Base-by-base conservation (phyloP, 2,797 vertebrate species). In the Apogon talboti region DNA sequence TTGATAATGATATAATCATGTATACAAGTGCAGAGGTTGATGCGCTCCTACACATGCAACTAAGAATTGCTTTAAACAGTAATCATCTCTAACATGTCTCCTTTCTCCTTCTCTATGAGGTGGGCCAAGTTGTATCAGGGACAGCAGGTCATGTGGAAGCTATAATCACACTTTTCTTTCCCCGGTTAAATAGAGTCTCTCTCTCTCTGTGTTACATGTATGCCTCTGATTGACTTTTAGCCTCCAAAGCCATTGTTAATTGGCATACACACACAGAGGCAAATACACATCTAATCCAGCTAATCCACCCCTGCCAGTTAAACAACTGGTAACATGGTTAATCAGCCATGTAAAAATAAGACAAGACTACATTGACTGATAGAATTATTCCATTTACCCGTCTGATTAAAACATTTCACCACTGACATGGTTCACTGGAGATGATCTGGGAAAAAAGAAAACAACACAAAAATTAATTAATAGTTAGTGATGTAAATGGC, bases 311-410 rank as follows among this genome's bases (percentile, higher is more conserved):
- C 86, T 69, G 75, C 78, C 85, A 58, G 71, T 78, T 82, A 66
- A 90, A 87, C 80, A 85, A 83, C 81, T 88, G 83, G 81, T 89
- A 85, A 90, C 87, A 87, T 69, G 78, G 71, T 86, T 91, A 91
- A 91, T 92, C 87, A 89, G 66, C 86, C 86, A 68, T 90, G 87
- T 87, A 83, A 87, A 90, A 90, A 87, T 81, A 89, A 85, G 85
- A 90, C 85, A 78, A 88, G 86, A 89, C 86, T 77, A 87, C 87
- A 89, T 82, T 84, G 87, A 87, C 83, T 89, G 90, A 91, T 90
- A 88, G 85, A 91, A 85, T 88, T 86, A 90, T 92, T 91, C 65
- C 84, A 91, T 91, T 91, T 90, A 87, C 67, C 44, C 37, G 58
- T 74, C 73, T 89, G 88, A 92, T 91, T 89, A 89, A 91, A 91